phyloP scores from a whole-genome alignment of 2,113 vertebrate genomes.

The Tapirus terrestris region DNA sequence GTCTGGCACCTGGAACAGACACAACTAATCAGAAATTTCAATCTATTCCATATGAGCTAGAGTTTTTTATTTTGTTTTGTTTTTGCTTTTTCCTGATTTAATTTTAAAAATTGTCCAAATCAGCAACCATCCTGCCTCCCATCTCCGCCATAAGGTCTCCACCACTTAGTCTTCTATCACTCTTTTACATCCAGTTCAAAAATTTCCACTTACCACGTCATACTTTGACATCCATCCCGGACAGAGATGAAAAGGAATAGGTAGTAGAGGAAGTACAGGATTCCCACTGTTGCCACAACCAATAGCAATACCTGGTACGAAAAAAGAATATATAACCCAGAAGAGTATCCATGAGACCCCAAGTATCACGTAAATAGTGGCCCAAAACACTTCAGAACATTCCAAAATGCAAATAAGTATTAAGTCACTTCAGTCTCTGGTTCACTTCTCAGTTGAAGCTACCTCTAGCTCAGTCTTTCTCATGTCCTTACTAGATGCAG shows the following conservation, averaged over 20 bases:
- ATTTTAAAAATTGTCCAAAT: not conserved
- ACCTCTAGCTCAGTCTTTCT: not conserved
- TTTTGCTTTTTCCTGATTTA: not conserved
- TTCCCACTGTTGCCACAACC: not conserved
- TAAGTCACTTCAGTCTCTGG: not conserved
- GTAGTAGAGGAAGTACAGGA: not conserved
- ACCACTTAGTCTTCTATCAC: not conserved
- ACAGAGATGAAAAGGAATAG: not conserved
- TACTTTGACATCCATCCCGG: not conserved
- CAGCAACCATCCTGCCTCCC: not conserved
- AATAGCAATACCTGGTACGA: not conserved
- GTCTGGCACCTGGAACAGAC: not conserved
- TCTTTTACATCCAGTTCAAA: not conserved
- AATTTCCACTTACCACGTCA: not conserved
- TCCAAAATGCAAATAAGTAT: not conserved
- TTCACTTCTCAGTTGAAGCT: not conserved
- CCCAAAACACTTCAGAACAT: not conserved
- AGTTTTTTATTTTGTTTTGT: not conserved
- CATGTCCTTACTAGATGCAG: not conserved
- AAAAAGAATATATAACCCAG: not conserved
- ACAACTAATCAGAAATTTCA: conserved; percentile 5
- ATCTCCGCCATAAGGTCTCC: not conserved
- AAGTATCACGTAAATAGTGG: not conserved
- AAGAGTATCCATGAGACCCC: not conserved
- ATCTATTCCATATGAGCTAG: not conserved